Percentiles rank a stretch among this genome's conserved stretches.
phyloP scores from a whole-genome alignment of 2,797 vertebrate genomes.

The Macropus fuliginosus region DNA sequence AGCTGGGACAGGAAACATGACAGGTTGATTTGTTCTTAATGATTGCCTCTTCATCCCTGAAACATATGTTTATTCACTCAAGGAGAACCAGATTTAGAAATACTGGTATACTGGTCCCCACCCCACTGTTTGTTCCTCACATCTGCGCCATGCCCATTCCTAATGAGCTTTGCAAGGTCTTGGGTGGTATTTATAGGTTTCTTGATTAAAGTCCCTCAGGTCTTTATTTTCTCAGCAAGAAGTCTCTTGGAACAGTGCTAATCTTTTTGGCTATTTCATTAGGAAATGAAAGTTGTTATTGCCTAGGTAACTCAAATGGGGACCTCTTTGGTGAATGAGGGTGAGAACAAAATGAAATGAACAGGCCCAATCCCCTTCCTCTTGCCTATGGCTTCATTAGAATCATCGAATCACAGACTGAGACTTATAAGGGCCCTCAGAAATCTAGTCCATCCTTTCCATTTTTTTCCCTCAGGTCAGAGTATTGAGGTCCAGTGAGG shows the following conservation, averaged over 20 bases:
- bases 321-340: neutral
- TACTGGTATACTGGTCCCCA: slow-evolving; percentile 47
- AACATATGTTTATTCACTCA: slow-evolving; percentile 79
- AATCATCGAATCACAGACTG: too few relatives aligned
- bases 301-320: neutral
- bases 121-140: slow-evolving; percentile 38
- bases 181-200: slow-evolving; percentile 55
- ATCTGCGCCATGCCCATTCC: slow-evolving; percentile 21
- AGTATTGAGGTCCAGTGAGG: neutral
- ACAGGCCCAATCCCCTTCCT: neutral
- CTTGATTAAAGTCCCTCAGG: slow-evolving; percentile 53
- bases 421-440: neutral
- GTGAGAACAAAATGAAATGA: neutral
- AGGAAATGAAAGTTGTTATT: neutral
- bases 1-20: slow-evolving; percentile 75
- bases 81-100: slow-evolving; percentile 63
- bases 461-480: neutral
- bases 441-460: neutral
- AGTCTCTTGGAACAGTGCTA: neutral
- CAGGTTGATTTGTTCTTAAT: slow-evolving; percentile 72
- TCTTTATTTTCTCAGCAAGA: neutral
- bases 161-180: slow-evolving; percentile 22
- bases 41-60: slow-evolving; percentile 72
- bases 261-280: neutral
- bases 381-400: neutral